Base-by-base conservation (phyloP, 2,888 invertebrate species). In the Euplagia quadripunctaria region DNA sequence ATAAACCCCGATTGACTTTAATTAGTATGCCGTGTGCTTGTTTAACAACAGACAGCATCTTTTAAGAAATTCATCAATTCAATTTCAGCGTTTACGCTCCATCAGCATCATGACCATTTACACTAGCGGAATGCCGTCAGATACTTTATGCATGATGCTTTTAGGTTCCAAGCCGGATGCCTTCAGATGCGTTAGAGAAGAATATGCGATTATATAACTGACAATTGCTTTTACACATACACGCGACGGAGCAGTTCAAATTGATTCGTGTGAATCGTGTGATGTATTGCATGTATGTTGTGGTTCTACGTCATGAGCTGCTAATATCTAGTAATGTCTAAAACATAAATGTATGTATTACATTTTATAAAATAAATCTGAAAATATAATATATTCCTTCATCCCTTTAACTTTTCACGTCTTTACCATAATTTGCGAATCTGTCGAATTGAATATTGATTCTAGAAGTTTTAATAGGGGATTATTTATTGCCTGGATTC, bases 401-500 rank as follows among this genome's bases (percentile, higher is more conserved):
- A 61, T 31, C 14, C 3, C 61, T 31, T 61, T 31, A 49, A 66
- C 31, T 51, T 51, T 49, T 49, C 31, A 17, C 16, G 5, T 31
- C 20, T 66, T 51, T 31, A 31, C 20, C 49, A 68, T 68, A 52
- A 52, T 68, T 66, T 46, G 0, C 49, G 17, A 74, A 71, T 52
- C 51, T 20, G 20, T 74, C 63, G 69, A 65, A 79, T 78, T 71
- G 75, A 76, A 67, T 74, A 75, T 72, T 70, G 68, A 71, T 67
- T 46, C 52, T 52, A 5, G 41, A 72, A 69, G 72, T 80, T 84
- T 76, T 66, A 61, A 75, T 78, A 75, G 64, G 42, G 58, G 70
- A 72, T 77, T 69, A 74, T 43, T 73, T 78, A 42, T 71, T 66
- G 69, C 58, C 20, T 61, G 5, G 42, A 16, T 69, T 46, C 68